Percentiles rank a stretch among this genome's conserved stretches.
These are phyloP conservation scores for Cyanoderma ruficeps DNA, from an alignment of 2,113 vertebrate species.

Conservation along the genomic window DNA sequence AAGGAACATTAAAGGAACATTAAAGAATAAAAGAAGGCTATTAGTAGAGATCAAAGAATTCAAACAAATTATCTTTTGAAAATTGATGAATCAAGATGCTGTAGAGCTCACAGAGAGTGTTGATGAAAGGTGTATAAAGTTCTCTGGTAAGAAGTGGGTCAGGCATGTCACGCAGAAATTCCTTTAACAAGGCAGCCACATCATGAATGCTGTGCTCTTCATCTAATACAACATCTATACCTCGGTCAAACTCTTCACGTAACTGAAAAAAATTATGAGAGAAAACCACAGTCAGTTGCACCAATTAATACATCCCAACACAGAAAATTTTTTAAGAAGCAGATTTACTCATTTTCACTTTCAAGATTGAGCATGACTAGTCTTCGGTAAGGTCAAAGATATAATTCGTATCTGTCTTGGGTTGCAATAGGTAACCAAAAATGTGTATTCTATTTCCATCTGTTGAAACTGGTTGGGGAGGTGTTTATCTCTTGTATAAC, in stretches of 20 bases:
- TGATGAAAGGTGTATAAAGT: constrained; percentile 95
- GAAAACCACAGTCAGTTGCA: not conserved
- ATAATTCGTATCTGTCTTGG: not conserved
- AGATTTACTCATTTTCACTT: not conserved
- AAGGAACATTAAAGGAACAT: not conserved
- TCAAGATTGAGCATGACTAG: not conserved
- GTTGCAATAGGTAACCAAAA: too few species aligned
- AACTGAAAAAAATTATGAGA: constrained; percentile 76
- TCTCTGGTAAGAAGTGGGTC: constrained; percentile 94
- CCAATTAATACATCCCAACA: not conserved
- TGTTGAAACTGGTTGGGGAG: too few species aligned
- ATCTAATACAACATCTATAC: constrained; percentile 86
- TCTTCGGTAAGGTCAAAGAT: not conserved
- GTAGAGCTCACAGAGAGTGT: constrained; percentile 83
- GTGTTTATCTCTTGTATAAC: too few species aligned
- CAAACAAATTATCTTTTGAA: not conserved
- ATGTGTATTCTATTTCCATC: too few species aligned
- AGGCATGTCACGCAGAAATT: constrained; percentile 96
- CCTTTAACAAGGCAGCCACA: constrained; percentile 93
- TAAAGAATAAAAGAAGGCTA: not conserved
- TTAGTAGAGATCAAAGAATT: not conserved
- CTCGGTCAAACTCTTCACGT: constrained; percentile 93
- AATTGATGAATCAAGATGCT: not conserved
- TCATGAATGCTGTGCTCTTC: constrained; percentile 95
- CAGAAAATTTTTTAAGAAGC: not conserved